Evolutionary conservation across 1,140 invertebrate genomes (phyloP).

Genomic region (Bombus ignitus): DNA sequence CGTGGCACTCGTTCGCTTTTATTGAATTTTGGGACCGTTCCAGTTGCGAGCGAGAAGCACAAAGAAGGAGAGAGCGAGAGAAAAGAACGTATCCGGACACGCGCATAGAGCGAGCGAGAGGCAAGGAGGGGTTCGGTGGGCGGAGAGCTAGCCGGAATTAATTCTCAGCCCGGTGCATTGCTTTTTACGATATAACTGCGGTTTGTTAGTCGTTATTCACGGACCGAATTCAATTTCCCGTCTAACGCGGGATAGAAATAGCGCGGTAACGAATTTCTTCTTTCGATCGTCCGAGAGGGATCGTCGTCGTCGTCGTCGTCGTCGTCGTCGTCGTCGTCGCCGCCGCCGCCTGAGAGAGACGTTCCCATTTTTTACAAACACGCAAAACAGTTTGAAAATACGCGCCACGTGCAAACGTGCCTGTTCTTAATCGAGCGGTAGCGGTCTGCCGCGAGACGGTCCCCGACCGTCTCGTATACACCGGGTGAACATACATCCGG

Average conservation of each 20-base stretch:
- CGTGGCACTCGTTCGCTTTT: constrained; percentile 77
- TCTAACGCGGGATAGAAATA: constrained; percentile 43
- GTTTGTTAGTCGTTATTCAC: constrained; percentile 83
- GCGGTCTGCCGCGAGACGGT: too few species aligned
- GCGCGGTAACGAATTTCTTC: constrained; percentile 33
- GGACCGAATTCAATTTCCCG: constrained; percentile 78
- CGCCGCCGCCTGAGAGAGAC: too few species aligned
- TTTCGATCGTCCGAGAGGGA: not conserved
- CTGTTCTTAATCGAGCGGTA: too few species aligned
- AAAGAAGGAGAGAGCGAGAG: not conserved
- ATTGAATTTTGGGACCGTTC: constrained; percentile 82
- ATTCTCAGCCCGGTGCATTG: constrained; percentile 81
- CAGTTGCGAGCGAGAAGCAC: constrained; percentile 64
- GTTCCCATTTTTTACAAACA: too few species aligned
- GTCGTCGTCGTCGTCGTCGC: too few species aligned
- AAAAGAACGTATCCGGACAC: too few species aligned
- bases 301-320: not conserved
- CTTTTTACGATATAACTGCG: constrained; percentile 83
- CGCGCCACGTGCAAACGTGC: too few species aligned
- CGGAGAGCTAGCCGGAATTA: constrained; percentile 79
- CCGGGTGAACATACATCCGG: too few species aligned
- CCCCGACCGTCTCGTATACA: too few species aligned
- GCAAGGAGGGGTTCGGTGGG: constrained; percentile 52
- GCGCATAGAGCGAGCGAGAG: constrained; percentile 11
- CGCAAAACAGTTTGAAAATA: too few species aligned